These are phyloP conservation scores for Villa cingulata DNA, from an alignment of 2,888 invertebrate genomes.

Conservation along the genomic window DNA sequence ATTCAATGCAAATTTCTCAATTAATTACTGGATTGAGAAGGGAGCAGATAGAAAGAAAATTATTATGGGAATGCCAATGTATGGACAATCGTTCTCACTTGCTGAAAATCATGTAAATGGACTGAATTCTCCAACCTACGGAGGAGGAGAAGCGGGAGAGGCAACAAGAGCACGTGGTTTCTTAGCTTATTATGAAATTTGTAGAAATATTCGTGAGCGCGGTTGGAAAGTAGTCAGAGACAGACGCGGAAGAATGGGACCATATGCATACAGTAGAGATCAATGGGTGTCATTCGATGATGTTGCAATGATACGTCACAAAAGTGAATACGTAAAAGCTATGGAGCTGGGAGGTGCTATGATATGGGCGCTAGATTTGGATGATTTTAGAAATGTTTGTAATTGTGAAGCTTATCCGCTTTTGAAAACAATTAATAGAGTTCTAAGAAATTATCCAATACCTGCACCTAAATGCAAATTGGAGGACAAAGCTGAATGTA, in stretches of 20 bases:
- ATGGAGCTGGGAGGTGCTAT: conserved; percentile 74
- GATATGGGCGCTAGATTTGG: conserved; percentile 81
- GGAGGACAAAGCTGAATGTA: conserved; percentile 34
- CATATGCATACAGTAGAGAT: conserved; percentile 67
- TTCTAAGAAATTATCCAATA: conserved; percentile 52
- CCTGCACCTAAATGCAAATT: conserved; percentile 50
- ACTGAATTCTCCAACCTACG: conserved; percentile 65
- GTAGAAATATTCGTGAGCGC: conserved; percentile 56
- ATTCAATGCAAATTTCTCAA: conserved; percentile 76
- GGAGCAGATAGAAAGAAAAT: conserved; percentile 69
- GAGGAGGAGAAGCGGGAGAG: conserved; percentile 80
- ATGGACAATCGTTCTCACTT: conserved; percentile 77
- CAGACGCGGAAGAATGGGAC: conserved; percentile 68
- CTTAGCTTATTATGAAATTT: conserved; percentile 81
- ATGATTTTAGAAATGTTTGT: conserved; percentile 72
- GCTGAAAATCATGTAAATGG: conserved; percentile 50
- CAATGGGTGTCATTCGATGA: conserved; percentile 95
- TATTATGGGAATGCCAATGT: conserved; percentile 77
- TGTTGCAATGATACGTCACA: conserved; percentile 65
- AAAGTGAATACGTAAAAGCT: conserved; percentile 65
- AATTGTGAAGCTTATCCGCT: conserved; percentile 72
- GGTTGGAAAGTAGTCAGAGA: conserved; percentile 71
- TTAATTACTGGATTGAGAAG: conserved; percentile 71
- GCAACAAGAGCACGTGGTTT: conserved; percentile 79
- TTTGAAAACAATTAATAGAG: conserved; percentile 64